Evolutionary conservation across 2,797 vertebrate species (phyloP).

Genomic region (Staurois parvus): DNA sequence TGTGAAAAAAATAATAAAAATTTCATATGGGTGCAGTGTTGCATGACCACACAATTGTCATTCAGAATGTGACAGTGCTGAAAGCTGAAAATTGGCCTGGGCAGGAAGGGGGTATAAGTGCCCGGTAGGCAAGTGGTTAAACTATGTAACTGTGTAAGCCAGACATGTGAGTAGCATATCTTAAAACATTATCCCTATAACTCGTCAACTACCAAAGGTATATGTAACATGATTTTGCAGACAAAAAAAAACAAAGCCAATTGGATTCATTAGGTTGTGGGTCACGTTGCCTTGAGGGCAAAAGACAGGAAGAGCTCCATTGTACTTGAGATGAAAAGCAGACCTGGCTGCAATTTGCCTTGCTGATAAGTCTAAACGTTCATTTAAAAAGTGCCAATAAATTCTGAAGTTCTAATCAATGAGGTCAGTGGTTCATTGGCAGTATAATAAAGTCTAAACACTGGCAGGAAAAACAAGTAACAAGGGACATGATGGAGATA

Average conservation of each 20-base stretch:
- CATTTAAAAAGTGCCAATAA: slow-evolving; percentile 48
- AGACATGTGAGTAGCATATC: no score
- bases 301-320: neutral
- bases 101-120: no score
- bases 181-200: neutral
- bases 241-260: neutral
- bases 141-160: no score
- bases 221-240: neutral
- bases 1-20: no score
- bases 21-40: no score
- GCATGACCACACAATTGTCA: no score
- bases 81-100: no score
- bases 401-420: slow-evolving; percentile 37
- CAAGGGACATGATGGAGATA: slow-evolving; percentile 1
- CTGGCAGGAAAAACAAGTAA: slow-evolving; percentile 30
- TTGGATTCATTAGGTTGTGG: neutral
- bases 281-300: neutral
- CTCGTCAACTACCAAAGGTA: neutral
- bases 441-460: slow-evolving; percentile 40
- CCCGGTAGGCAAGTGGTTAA: no score
- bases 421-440: slow-evolving; percentile 45
- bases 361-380: slow-evolving; percentile 42
- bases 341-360: slow-evolving; percentile 21
- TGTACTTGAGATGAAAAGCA: slow-evolving; percentile 37
- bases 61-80: no score